A percentile compares a stretch with the other conserved stretches of the same genome.
These are phyloP conservation scores for Xylocopa sonorina DNA, from an alignment of 1,140 invertebrate species.

Conservation along the genomic window DNA sequence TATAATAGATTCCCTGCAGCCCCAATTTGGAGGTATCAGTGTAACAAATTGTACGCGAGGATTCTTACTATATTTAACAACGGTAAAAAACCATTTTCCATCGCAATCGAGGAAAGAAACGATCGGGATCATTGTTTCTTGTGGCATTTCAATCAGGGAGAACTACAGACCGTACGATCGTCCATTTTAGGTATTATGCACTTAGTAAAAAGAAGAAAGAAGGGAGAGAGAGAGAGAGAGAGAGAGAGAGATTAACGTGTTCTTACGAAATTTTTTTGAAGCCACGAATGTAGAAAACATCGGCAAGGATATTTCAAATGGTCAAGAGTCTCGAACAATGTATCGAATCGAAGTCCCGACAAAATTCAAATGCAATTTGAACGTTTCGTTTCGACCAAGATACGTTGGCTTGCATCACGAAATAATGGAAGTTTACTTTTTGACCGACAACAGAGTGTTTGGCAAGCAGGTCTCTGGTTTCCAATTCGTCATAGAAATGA, in stretches of 20 bases:
- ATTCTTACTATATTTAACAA: constrained; percentile 15
- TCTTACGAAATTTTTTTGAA: too few relatives aligned
- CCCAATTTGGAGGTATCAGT: constrained; percentile 25
- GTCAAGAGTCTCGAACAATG: not conserved
- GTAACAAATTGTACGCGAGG: constrained; percentile 1
- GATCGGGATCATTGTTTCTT: not conserved
- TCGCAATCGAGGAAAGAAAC: constrained; percentile 11
- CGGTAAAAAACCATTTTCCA: constrained; percentile 20
- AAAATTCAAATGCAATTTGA: constrained; percentile 13
- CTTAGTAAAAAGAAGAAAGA: too few relatives aligned
- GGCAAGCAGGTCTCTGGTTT: not conserved
- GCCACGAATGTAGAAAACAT: not conserved
- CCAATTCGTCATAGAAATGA: not conserved
- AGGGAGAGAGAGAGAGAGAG: too few relatives aligned
- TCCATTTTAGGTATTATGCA: not conserved
- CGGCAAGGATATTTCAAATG: not conserved
- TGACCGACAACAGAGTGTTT: not conserved
- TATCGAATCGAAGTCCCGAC: constrained; percentile 22
- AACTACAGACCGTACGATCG: not conserved
- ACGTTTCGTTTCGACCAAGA: constrained; percentile 20
- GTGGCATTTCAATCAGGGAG: constrained; percentile 7
- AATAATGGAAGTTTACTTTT: constrained; percentile 9
- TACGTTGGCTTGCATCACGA: constrained; percentile 28
- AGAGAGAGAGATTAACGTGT: too few relatives aligned
- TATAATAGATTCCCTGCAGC: constrained; percentile 11